Evolutionary conservation across 1,140 invertebrate genomes (phyloP).

Genomic region (Globodera ellingtonae): DNA sequence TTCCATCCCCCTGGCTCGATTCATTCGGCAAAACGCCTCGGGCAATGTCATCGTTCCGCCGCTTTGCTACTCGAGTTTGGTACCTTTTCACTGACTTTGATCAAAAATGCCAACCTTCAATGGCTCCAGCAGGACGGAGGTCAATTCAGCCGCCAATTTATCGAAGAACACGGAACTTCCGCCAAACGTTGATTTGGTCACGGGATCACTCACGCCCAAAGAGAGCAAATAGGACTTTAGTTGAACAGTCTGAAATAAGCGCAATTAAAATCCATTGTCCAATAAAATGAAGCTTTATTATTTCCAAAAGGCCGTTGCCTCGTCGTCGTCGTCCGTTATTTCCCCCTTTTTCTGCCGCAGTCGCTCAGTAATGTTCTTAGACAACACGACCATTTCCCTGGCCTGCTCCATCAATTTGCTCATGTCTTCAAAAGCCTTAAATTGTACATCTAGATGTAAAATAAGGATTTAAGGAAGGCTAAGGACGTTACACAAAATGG

Average conservation of each 20-base stretch:
- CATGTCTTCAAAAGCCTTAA: constrained; percentile 89
- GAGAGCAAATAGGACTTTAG: constrained; percentile 95
- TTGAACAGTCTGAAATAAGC: constrained; percentile 74
- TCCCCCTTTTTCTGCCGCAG: constrained; percentile 91
- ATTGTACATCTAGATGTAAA: constrained; percentile 54
- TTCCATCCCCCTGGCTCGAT: constrained; percentile 73
- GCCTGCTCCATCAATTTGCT: constrained; percentile 91
- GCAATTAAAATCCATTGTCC: background rate
- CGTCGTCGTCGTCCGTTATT: constrained; percentile 96
- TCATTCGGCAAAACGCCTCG: constrained; percentile 93
- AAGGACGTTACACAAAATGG: background rate
- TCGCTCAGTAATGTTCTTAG: constrained; percentile 87
- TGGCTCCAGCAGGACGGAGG: constrained; percentile 78
- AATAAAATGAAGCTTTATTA: too few species aligned
- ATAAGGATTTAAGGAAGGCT: background rate
- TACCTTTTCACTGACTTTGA: background rate
- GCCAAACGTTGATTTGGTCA: constrained; percentile 83
- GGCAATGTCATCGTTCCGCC: constrained; percentile 89
- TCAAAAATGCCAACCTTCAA: constrained; percentile 21
- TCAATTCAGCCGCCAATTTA: constrained; percentile 83
- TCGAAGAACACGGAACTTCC: constrained; percentile 83
- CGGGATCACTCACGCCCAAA: constrained; percentile 88
- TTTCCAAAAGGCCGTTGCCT: constrained; percentile 67
- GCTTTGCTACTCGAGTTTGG: constrained; percentile 48
- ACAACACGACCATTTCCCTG: constrained; percentile 91